phyloP scores from a whole-genome alignment of 2,888 invertebrate genomes.

The Hermodice carunculata region DNA sequence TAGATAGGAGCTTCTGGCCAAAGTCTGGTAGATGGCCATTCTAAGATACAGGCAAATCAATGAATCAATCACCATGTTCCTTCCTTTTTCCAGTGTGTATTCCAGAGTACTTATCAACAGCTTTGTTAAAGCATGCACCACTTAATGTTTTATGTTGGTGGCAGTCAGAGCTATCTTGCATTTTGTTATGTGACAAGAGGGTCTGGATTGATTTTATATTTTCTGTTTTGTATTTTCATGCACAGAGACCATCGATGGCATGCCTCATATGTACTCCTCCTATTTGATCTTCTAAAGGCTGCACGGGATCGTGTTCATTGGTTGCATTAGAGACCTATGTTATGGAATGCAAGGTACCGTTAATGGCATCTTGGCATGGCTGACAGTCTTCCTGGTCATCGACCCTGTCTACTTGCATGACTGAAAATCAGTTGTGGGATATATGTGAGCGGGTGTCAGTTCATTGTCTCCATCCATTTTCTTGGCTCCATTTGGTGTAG shows the following conservation, averaged over 20 bases:
- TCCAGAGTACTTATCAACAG: background rate
- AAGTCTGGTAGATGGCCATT: conserved; percentile 32
- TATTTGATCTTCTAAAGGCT: background rate
- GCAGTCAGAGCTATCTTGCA: background rate
- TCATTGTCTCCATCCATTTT: background rate
- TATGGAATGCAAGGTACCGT: too few relatives aligned
- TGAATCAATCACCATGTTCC: background rate
- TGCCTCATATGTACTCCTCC: background rate
- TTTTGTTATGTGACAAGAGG: too few relatives aligned
- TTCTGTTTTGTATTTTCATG: background rate
- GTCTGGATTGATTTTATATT: background rate
- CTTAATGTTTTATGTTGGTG: background rate
- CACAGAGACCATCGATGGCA: background rate
- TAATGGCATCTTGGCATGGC: too few relatives aligned
- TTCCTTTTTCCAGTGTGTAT: background rate
- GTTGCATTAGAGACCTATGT: background rate
- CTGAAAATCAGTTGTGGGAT: too few relatives aligned
- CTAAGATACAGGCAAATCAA: conserved; percentile 6
- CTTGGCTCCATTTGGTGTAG: too few relatives aligned
- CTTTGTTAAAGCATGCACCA: background rate
- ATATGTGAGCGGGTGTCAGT: background rate
- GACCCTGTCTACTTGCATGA: too few relatives aligned
- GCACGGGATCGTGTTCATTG: conserved; percentile 2
- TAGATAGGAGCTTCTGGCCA: conserved; percentile 34
- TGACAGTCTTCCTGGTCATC: too few relatives aligned